Evolutionary conservation across 2,113 vertebrate species (phyloP).

Genomic region (Hymenochirus boettgeri): DNA sequence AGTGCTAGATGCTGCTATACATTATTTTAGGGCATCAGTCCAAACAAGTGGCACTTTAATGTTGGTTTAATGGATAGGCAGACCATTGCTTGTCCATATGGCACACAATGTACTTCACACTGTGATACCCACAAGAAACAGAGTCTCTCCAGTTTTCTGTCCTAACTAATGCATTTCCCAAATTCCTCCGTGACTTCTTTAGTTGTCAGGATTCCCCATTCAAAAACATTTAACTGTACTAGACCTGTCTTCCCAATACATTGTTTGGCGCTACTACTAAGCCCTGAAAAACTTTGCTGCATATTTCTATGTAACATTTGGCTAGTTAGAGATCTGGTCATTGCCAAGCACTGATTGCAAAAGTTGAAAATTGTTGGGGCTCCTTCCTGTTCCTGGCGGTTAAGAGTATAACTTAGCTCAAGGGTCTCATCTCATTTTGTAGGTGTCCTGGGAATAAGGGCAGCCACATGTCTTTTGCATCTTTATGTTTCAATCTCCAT

Average conservation of each 20-base stretch:
- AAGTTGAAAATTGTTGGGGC: too few species aligned
- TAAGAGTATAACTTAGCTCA: slow-evolving; percentile 5
- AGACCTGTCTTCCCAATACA: too few species aligned
- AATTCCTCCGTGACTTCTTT: too few species aligned
- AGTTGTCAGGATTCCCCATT: too few species aligned
- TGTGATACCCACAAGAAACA: slow-evolving; percentile 2
- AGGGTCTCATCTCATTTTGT: slow-evolving; percentile 11
- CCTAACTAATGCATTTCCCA: too few species aligned
- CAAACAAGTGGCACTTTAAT: slow-evolving; percentile 35
- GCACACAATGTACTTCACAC: slow-evolving; percentile 10
- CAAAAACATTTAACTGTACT: too few species aligned
- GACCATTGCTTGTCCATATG: slow-evolving; percentile 34
- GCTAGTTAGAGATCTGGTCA: too few species aligned
- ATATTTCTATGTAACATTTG: too few species aligned
- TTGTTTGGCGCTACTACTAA: too few species aligned
- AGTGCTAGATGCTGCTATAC: slow-evolving; percentile 31
- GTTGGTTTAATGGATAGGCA: slow-evolving; percentile 31
- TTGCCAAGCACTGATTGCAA: too few species aligned
- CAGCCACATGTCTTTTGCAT: slow-evolving; percentile 33
- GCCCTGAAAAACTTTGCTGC: too few species aligned
- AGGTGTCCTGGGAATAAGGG: slow-evolving; percentile 18
- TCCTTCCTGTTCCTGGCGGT: not conserved
- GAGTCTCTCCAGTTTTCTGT: not conserved
- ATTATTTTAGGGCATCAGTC: slow-evolving; percentile 36
- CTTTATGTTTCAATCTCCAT: slow-evolving; percentile 29